Evolutionary conservation across 2,888 invertebrate species (phyloP).

Genomic region (Lasioglossum malachurum): DNA sequence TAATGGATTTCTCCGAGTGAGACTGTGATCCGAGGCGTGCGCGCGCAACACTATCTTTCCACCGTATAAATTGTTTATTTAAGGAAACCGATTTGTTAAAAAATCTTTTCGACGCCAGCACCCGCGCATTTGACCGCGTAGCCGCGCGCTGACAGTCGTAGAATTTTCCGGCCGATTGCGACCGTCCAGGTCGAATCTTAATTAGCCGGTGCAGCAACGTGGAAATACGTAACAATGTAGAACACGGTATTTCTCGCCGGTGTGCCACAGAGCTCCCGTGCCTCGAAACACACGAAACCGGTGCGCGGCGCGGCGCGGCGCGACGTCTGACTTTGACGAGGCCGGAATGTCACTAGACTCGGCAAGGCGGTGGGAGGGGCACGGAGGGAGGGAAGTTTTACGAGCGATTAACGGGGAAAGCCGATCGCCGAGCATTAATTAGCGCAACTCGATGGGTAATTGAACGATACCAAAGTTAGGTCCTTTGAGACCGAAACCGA

Average conservation of each 20-base stretch:
- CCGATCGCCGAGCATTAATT: conserved; percentile 61
- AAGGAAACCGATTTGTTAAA: too few species aligned
- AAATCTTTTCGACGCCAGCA: too few species aligned
- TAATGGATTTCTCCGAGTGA: too few species aligned
- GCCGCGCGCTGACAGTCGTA: too few species aligned
- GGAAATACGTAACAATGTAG: not conserved
- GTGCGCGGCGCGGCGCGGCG: not conserved
- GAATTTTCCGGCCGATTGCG: not conserved
- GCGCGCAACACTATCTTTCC: too few species aligned
- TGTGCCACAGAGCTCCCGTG: not conserved
- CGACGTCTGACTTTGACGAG: conserved; percentile 41
- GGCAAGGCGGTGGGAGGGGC: fast-evolving
- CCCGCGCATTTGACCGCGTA: too few species aligned
- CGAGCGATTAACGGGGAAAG: conserved; percentile 45
- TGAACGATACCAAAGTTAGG: conserved; percentile 31
- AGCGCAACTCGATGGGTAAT: conserved; percentile 42
- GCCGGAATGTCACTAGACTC: not conserved
- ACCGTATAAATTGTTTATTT: too few species aligned
- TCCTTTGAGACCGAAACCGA: conserved; percentile 46
- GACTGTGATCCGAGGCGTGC: too few species aligned
- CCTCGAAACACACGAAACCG: not conserved
- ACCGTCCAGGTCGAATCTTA: not conserved
- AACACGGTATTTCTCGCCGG: not conserved
- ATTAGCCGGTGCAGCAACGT: not conserved
- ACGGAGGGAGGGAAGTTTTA: conserved; percentile 31